Evolutionary conservation across 2,888 invertebrate species (phyloP).

Genomic region (Eugnorisma glareosa): DNA sequence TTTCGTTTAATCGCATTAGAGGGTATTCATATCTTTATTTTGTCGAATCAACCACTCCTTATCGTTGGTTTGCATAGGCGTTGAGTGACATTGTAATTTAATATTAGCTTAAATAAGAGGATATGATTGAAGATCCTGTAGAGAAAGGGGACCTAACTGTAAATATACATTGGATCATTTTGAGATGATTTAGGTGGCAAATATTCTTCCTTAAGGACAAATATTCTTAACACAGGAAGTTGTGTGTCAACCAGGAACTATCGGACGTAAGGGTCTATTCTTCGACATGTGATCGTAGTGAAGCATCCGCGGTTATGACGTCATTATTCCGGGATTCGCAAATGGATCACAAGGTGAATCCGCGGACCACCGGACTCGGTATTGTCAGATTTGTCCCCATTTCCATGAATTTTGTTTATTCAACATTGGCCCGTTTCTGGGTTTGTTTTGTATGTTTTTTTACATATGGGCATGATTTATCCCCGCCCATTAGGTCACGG

Average conservation of each 20-base stretch:
- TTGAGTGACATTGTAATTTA: constrained; percentile 69
- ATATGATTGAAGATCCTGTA: constrained; percentile 36
- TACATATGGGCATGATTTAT: constrained; percentile 88
- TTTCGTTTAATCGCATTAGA: constrained; percentile 84
- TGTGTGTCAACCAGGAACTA: constrained; percentile 23
- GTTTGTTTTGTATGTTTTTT: constrained; percentile 83
- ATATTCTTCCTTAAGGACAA: not conserved
- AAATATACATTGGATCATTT: constrained; percentile 6
- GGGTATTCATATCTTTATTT: constrained; percentile 81
- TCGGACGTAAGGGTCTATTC: constrained; percentile 34
- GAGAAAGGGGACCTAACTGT: constrained; percentile 18
- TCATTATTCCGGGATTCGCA: constrained; percentile 76
- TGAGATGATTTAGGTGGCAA: not conserved
- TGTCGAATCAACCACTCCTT: constrained; percentile 70
- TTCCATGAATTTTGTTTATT: constrained; percentile 90
- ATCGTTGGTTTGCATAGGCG: constrained; percentile 79
- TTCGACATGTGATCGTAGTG: constrained; percentile 36
- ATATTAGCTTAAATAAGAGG: constrained; percentile 52
- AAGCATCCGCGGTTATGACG: constrained; percentile 61
- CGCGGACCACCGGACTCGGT: constrained; percentile 83
- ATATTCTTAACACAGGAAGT: constrained; percentile 39
- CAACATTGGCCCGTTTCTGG: constrained; percentile 85
- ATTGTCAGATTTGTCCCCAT: constrained; percentile 88
- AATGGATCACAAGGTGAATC: constrained; percentile 75
- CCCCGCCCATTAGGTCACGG: constrained; percentile 88